Base-by-base conservation (phyloP, 2,113 vertebrate genomes). In the Taurulus bubalis region DNA sequence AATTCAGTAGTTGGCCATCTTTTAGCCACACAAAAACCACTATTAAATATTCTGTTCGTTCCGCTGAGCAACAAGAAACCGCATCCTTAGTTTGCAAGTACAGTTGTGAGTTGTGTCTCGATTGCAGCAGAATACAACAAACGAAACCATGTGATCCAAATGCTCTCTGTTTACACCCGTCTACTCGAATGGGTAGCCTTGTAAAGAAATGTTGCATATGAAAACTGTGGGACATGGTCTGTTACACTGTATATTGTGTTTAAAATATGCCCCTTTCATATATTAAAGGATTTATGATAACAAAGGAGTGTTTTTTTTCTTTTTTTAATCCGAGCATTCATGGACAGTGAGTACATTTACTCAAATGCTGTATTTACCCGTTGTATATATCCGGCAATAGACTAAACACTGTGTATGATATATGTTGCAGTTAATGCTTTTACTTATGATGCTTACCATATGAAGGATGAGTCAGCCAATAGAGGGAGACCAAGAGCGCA, bases 221-320 rank as follows among this genome's bases (percentile, higher is more conserved):
- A 82, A 77, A 90, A 87, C 89, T 94, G 91, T 94, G 91, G 92
- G 90, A 92, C 88, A 80, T 86, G 94, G 94, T 96, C 95, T 95
- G 90, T 94, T 94, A 95, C 95, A 96, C 95, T 95, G 94, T 95
- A 94, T 77, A 90, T 87, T 94, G 80, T 95, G 88, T 91, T 58
- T 89, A 79, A 88, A 91, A 94, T 91, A 88, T 93, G 90, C 86
- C 91, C 90, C 85, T 94, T 95, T 95, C 94, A 93, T 92, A 93
- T 94, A 94, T 92, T 94, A 94, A 95, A 94, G 80, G 89, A 92
- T 95, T 94, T 93, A 93, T 90, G 84, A 94, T 69, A 87, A 90
- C 42, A 64, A n/a, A 40, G 7, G 51, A 16, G 63, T 62, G 32
- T 67, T 65, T 36, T 60, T 67, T 65, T 36, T 60, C 40, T 40